phyloP scores from a whole-genome alignment of 2,113 vertebrate genomes.

The Pseudopodoces humilis region DNA sequence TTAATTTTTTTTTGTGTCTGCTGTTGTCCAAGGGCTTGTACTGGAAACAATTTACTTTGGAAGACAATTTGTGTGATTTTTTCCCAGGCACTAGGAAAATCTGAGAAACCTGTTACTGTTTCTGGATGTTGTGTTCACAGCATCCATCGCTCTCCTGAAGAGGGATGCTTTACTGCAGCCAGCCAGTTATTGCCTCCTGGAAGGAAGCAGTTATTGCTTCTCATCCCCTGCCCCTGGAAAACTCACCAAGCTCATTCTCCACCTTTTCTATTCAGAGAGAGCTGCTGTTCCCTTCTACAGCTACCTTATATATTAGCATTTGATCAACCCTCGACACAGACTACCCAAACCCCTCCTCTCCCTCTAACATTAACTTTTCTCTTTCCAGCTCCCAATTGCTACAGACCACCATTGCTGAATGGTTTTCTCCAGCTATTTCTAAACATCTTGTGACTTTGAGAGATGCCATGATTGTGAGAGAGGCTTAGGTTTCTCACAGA shows the following conservation, averaged over 20 bases:
- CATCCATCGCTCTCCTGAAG: not conserved
- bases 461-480: not conserved
- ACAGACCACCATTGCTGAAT: not conserved
- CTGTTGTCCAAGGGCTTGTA: not conserved
- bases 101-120: not conserved
- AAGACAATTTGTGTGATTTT: not conserved
- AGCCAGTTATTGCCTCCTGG: not conserved
- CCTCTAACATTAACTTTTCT: not conserved
- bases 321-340: not conserved
- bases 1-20: not conserved
- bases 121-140: not conserved
- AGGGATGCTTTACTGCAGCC: not conserved
- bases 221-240: not conserved
- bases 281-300: not conserved
- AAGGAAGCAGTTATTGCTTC: not conserved
- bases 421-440: not conserved
- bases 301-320: not conserved
- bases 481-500: not conserved
- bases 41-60: not conserved
- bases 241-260: not conserved
- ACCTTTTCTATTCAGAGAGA: not conserved
- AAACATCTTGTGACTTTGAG: not conserved
- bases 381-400: not conserved
- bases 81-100: not conserved
- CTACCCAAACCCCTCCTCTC: not conserved